A percentile compares a stretch with the other conserved stretches of the same genome.
Conservation (phyloP, 2,113 vertebrate species). For the Prolemur simus region DNA sequence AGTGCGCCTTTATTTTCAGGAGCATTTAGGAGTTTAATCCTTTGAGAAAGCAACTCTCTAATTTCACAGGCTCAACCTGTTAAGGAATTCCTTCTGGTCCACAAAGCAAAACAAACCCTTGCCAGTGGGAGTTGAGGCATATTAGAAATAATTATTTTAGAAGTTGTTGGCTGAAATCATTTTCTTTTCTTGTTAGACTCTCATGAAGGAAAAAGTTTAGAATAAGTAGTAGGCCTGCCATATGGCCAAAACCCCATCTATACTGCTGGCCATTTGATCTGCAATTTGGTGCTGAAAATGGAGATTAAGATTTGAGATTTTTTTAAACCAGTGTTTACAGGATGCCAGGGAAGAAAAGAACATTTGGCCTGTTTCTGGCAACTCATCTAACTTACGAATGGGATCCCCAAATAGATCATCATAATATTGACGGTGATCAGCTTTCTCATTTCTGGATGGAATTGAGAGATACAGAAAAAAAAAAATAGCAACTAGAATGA, state of each 20-base stretch:
- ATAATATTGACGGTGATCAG: neutral
- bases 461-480: neutral
- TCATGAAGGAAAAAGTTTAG: accelerated
- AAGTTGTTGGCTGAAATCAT: neutral
- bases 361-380: neutral
- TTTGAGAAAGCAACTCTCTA: slow-evolving; percentile 11
- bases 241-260: accelerated
- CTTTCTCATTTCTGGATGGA: neutral
- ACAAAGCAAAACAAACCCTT: neutral
- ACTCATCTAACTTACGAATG: neutral
- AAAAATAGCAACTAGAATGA: neutral
- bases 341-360: slow-evolving; percentile 16
- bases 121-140: neutral
- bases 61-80: slow-evolving; percentile 35
- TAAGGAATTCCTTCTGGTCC: slow-evolving; percentile 36
- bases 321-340: neutral
- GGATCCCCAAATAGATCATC: neutral
- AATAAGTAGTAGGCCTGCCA: neutral
- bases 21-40: slow-evolving; percentile 41
- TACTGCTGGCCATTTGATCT: neutral
- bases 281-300: neutral
- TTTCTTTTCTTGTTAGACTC: neutral
- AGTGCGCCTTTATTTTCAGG: neutral
- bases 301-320: neutral
- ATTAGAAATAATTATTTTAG: neutral